phyloP scores from a whole-genome alignment of 2,797 vertebrate genomes.

The Gymnocypris eckloni region DNA sequence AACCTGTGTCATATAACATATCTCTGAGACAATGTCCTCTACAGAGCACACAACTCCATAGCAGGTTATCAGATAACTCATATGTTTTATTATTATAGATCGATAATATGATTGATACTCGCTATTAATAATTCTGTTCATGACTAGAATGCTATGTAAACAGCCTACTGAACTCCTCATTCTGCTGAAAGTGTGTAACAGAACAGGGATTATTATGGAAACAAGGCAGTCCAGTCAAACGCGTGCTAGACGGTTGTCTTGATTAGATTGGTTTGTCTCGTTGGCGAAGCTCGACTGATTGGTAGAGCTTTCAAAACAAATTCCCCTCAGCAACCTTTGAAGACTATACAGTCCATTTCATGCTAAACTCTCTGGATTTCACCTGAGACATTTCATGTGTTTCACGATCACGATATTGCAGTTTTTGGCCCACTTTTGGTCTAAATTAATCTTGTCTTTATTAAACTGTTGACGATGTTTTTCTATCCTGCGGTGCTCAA shows the following conservation, averaged over 20 bases:
- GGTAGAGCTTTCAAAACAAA: constrained; percentile 43
- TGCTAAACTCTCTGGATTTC: not conserved
- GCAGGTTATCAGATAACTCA: too few species aligned
- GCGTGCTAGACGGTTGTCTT: not conserved
- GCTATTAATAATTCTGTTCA: not conserved
- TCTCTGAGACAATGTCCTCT: too few species aligned
- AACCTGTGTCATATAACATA: too few species aligned
- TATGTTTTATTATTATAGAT: not conserved
- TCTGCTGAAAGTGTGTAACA: not conserved
- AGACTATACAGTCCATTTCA: not conserved
- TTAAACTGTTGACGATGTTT: constrained; percentile 67
- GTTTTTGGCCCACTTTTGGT: not conserved
- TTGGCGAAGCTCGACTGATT: not conserved
- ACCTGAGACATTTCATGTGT: constrained; percentile 36
- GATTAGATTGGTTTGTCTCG: constrained; percentile 33
- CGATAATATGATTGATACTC: too few species aligned
- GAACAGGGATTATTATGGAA: constrained; percentile 5
- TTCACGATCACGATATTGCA: not conserved
- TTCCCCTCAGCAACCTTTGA: constrained; percentile 41
- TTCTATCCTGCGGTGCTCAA: constrained; percentile 76
- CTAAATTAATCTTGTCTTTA: not conserved
- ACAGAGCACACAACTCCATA: too few species aligned
- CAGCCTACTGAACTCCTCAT: not conserved
- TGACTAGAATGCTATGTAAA: not conserved
- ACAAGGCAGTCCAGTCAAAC: constrained; percentile 40